Conservation (phyloP, 2,888 invertebrate genomes). For the Cephonodes hylas region DNA sequence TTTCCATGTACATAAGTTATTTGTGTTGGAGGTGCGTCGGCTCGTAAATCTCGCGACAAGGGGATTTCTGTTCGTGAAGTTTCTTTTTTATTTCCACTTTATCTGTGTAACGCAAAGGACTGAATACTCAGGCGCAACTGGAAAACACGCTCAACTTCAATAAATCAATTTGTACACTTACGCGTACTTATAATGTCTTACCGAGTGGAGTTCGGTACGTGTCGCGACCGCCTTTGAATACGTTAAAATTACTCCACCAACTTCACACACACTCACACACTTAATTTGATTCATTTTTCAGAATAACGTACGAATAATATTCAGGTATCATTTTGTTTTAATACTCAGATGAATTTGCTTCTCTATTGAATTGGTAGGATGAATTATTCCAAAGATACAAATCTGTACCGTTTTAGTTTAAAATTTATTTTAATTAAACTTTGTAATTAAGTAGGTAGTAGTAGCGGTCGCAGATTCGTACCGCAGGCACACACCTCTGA, state of each 20-base stretch:
- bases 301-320: not conserved
- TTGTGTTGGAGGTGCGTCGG: slow-evolving; percentile 71
- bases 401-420: too few species aligned
- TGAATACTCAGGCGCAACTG: slow-evolving; percentile 77
- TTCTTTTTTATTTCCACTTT: slow-evolving; percentile 79
- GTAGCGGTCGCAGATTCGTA: too few species aligned
- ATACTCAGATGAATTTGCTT: too few species aligned
- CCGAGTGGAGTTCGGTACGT: slow-evolving; percentile 59
- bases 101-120: slow-evolving; percentile 74
- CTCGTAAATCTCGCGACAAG: slow-evolving; percentile 79
- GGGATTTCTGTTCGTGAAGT: slow-evolving; percentile 80
- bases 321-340: not conserved
- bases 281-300: slow-evolving; percentile 4
- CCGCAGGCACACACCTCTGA: too few species aligned
- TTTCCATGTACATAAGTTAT: slow-evolving; percentile 75
- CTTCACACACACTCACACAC: slow-evolving; percentile 18
- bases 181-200: slow-evolving; percentile 71
- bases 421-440: too few species aligned
- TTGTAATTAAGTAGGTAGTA: too few species aligned
- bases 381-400: too few species aligned
- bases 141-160: slow-evolving; percentile 75
- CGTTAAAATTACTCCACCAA: slow-evolving; percentile 50
- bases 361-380: too few species aligned
- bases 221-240: slow-evolving; percentile 60
- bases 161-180: slow-evolving; percentile 81